Percentiles rank a stretch among this genome's conserved stretches.
Evolutionary conservation across 2,888 invertebrate species (phyloP).

Genomic region (Drosophila kambysellisi): DNA sequence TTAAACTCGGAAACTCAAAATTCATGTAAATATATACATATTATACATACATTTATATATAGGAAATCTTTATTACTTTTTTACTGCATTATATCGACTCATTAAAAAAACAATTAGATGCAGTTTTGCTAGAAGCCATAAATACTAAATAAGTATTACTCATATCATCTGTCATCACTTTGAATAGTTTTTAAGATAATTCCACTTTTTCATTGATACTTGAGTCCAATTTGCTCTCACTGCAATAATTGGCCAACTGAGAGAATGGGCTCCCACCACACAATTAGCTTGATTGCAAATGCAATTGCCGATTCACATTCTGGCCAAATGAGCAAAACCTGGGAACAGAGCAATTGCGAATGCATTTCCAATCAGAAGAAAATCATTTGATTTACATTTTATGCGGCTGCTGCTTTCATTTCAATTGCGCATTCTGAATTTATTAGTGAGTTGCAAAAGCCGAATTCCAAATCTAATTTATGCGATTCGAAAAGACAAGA

Average conservation of each 20-base stretch:
- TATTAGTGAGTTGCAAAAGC: constrained; percentile 53
- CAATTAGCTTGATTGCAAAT: constrained; percentile 42
- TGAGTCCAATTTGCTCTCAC: constrained; percentile 3
- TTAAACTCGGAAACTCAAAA: neutral
- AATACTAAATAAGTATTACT: neutral
- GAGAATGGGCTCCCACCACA: constrained; percentile 6
- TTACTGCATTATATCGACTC: neutral
- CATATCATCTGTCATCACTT: neutral
- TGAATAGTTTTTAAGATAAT: neutral
- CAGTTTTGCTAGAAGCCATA: neutral
- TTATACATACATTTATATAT: neutral
- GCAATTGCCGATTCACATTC: constrained; percentile 26
- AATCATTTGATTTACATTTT: constrained; percentile 69
- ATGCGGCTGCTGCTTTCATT: constrained; percentile 52
- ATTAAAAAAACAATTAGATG: neutral
- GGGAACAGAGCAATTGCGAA: constrained; percentile 17
- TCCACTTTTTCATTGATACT: neutral
- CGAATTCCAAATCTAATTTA: constrained; percentile 72
- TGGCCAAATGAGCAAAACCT: constrained; percentile 4
- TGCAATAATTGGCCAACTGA: constrained; percentile 32
- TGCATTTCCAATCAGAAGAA: constrained; percentile 44
- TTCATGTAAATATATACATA: neutral
- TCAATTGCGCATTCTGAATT: constrained; percentile 71
- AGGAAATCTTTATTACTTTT: neutral
- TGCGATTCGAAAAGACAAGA: constrained; percentile 47